Evolutionary conservation across 2,888 invertebrate genomes (phyloP).

Genomic region (Periphyllus acericola): DNA sequence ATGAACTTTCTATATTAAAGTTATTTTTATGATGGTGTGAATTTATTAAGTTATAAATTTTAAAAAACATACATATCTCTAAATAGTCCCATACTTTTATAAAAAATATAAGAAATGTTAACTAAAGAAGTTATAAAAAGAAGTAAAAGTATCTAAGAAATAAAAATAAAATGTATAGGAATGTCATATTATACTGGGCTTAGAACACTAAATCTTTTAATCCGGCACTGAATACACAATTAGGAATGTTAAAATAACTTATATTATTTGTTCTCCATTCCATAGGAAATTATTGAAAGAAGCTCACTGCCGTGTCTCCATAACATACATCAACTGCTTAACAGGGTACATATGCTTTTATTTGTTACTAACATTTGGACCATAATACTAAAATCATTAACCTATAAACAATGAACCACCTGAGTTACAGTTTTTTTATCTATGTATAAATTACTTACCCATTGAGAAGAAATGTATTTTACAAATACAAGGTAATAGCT

Average conservation of each 20-base stretch:
- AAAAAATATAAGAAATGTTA: no score
- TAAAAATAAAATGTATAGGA: no score
- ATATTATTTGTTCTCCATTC: conserved; percentile 62
- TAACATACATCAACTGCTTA: conserved; percentile 64
- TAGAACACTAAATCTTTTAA: not conserved
- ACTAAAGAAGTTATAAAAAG: no score
- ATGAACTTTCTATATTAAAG: no score
- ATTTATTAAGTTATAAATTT: no score
- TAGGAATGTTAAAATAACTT: conserved; percentile 53
- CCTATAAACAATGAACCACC: conserved; percentile 36
- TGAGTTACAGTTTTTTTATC: not conserved
- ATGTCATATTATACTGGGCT: not conserved
- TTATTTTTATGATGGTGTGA: no score
- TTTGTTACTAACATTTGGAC: conserved; percentile 60
- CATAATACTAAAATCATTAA: conserved; percentile 37
- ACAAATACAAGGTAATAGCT: no score
- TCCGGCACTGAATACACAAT: conserved; percentile 18
- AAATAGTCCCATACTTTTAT: no score
- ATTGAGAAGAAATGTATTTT: no score
- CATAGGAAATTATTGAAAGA: conserved; percentile 61
- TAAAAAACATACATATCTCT: no score
- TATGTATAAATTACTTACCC: not conserved
- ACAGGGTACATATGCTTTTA: conserved; percentile 64
- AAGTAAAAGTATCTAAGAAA: no score
- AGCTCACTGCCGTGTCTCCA: conserved; percentile 63